phyloP scores from a whole-genome alignment of 2,888 invertebrate species.

The Fragum whitleyi region DNA sequence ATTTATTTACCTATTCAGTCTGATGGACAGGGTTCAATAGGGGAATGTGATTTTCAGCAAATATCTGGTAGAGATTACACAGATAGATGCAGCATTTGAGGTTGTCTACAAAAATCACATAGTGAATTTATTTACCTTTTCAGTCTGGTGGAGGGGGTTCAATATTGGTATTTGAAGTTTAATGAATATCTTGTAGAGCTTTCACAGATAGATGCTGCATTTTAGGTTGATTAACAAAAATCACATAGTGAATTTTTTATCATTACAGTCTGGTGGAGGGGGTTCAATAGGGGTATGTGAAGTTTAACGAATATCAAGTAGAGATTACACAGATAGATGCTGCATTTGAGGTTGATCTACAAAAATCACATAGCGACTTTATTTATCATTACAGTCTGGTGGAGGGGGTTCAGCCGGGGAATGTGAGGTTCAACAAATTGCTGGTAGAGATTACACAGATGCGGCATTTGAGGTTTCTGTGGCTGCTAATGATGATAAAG shows the following conservation, averaged over 20 bases:
- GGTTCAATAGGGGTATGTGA: constrained; percentile 32
- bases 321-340: constrained; percentile 74
- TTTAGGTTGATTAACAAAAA: too few relatives aligned
- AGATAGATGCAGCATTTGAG: constrained; percentile 68
- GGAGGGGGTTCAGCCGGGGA: not conserved
- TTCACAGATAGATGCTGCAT: constrained; percentile 71
- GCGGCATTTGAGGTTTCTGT: constrained; percentile 67
- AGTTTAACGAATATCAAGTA: constrained; percentile 58
- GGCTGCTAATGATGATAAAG: constrained; percentile 66
- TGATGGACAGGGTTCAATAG: too few relatives aligned
- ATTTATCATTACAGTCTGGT: not conserved
- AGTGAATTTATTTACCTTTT: too few relatives aligned
- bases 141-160: too few relatives aligned
- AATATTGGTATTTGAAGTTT: constrained; percentile 49
- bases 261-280: not conserved
- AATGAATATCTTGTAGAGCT: constrained; percentile 62
- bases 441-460: constrained; percentile 68
- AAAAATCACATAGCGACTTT: too few relatives aligned
- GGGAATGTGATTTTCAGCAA: constrained; percentile 59
- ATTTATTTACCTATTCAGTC: too few relatives aligned
- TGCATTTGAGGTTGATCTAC: constrained; percentile 64
- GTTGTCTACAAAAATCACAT: too few relatives aligned
- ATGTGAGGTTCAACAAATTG: constrained; percentile 62
- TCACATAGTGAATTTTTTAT: too few relatives aligned
- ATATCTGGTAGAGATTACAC: constrained; percentile 67